Conservation (phyloP, 2,113 vertebrate genomes). For the Pseudorectes ferrugineus region DNA sequence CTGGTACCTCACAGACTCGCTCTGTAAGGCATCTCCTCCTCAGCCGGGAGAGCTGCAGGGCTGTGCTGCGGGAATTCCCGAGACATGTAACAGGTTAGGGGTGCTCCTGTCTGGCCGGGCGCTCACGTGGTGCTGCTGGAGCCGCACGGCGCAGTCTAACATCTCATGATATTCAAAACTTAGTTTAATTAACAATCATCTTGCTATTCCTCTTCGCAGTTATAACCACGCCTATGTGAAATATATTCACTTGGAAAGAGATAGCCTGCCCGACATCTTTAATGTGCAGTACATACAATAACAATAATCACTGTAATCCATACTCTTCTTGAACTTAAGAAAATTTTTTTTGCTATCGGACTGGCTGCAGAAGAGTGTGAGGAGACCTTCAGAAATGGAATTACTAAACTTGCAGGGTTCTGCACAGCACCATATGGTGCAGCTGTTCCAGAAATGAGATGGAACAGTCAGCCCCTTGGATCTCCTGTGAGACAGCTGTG, state of each 20-base stretch:
- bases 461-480: background rate
- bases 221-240: background rate
- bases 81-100: background rate
- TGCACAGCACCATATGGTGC: background rate
- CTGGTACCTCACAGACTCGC: background rate
- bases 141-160: background rate
- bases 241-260: background rate
- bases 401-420: background rate
- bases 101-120: background rate
- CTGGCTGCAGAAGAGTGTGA: background rate
- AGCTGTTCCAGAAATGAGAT: background rate
- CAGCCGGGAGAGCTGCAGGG: background rate
- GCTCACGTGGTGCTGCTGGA: background rate
- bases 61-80: background rate
- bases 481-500: conserved; percentile 10
- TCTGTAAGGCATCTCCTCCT: background rate
- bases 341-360: background rate
- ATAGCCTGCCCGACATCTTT: background rate
- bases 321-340: background rate
- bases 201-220: background rate
- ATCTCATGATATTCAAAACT: background rate
- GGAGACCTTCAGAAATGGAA: background rate
- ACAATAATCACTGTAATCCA: background rate
- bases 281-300: accelerated
- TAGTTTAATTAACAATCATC: background rate